These are phyloP conservation scores for Platyura marginata DNA, from an alignment of 1,140 invertebrate genomes.

Conservation along the genomic window DNA sequence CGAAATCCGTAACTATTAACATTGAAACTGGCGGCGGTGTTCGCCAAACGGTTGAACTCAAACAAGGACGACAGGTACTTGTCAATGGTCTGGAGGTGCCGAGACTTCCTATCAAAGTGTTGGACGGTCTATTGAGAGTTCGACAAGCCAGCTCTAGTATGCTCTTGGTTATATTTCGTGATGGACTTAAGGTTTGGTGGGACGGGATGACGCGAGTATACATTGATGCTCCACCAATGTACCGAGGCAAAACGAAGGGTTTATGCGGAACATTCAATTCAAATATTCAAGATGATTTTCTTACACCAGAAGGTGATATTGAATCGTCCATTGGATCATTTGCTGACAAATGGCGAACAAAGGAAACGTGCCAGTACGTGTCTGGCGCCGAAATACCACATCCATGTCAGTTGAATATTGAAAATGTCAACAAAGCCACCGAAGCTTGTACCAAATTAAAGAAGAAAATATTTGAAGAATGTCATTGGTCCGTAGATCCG, in stretches of 20 bases:
- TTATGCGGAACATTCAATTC: conserved; percentile 76
- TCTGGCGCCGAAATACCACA: conserved; percentile 31
- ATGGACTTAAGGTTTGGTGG: conserved; percentile 68
- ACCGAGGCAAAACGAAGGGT: conserved; percentile 49
- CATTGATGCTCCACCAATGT: conserved; percentile 54
- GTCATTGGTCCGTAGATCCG: conserved; percentile 57
- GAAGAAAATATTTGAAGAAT: conserved; percentile 52
- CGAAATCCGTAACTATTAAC: conserved; percentile 53
- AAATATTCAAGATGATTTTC: conserved; percentile 76
- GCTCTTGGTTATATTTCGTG: conserved; percentile 45
- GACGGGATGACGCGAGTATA: conserved; percentile 62
- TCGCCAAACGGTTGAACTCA: conserved; percentile 35
- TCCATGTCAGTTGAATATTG: conserved; percentile 49
- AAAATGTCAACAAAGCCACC: conserved; percentile 46
- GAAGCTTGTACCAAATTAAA: conserved; percentile 48
- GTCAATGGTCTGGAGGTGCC: conserved; percentile 51
- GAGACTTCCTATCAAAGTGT: conserved; percentile 39
- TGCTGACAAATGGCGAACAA: conserved; percentile 76
- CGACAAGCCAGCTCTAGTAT: conserved; percentile 47
- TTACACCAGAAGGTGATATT: conserved; percentile 65
- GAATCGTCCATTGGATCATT: conserved; percentile 57
- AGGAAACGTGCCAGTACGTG: conserved; percentile 46
- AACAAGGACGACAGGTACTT: conserved; percentile 45
- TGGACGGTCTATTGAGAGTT: conserved; percentile 35
- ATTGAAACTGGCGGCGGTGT: conserved; percentile 24